A percentile compares a stretch with the other conserved stretches of the same genome.
Conservation (phyloP, 2,888 invertebrate species). For the Xestia ashworthii region DNA sequence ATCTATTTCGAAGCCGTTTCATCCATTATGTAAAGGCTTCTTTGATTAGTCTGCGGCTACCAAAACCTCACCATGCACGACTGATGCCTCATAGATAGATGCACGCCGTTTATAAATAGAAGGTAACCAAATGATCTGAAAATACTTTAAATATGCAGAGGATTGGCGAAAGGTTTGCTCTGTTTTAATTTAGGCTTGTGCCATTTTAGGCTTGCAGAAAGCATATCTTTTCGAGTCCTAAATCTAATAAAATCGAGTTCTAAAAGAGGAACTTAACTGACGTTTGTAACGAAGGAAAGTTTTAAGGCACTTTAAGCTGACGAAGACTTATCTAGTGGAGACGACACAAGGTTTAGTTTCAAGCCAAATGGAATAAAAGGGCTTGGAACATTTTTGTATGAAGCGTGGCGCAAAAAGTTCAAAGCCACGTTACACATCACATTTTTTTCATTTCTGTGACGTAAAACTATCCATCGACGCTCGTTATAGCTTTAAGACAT, state of each 20-base stretch:
- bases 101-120: conserved; percentile 17
- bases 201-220: conserved; percentile 4
- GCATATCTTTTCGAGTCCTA: neutral
- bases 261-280: neutral
- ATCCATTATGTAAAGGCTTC: neutral
- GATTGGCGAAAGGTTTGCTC: neutral
- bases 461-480: neutral
- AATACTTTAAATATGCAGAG: conserved; percentile 11
- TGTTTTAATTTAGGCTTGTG: neutral
- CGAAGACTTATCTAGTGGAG: neutral
- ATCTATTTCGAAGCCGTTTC: neutral
- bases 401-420: too few relatives aligned
- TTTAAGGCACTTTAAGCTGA: neutral
- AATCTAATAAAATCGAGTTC: neutral
- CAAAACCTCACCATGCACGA: neutral
- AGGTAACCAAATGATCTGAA: neutral
- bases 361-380: neutral
- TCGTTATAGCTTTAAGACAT: neutral
- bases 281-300: neutral
- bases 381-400: too few relatives aligned
- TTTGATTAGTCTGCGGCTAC: neutral
- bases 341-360: neutral
- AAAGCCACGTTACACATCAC: too few relatives aligned
- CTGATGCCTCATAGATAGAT: conserved; percentile 6
- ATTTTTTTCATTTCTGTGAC: neutral